These are phyloP conservation scores for Euura saliciscinereae DNA, from an alignment of 1,140 invertebrate species.

Conservation along the genomic window DNA sequence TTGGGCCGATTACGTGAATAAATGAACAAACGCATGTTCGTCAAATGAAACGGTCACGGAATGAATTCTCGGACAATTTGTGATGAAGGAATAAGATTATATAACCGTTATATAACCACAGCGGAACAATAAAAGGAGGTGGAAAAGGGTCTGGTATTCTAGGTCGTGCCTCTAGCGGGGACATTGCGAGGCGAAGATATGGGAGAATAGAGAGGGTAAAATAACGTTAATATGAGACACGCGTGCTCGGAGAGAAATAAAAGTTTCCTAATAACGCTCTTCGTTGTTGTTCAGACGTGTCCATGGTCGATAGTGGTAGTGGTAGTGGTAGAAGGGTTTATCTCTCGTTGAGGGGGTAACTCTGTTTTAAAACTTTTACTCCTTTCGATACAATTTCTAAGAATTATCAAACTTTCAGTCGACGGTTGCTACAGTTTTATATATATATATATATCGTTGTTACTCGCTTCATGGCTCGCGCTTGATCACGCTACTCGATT, in stretches of 20 bases:
- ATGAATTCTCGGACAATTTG: neutral
- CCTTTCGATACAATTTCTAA: slow-evolving; percentile 10
- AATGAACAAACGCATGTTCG: too few species aligned
- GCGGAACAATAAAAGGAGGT: neutral
- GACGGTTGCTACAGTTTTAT: neutral
- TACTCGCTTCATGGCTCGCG: neutral
- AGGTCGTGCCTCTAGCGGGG: too few species aligned
- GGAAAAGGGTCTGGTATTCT: too few species aligned
- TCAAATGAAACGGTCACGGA: too few species aligned
- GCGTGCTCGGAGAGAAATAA: slow-evolving; percentile 12
- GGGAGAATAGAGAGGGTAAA: too few species aligned
- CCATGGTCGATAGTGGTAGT: too few species aligned
- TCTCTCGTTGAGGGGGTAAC: neutral
- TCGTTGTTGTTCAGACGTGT: neutral
- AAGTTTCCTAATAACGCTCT: slow-evolving; percentile 11
- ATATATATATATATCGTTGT: neutral
- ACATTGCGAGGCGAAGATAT: too few species aligned
- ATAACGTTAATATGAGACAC: slow-evolving; percentile 12
- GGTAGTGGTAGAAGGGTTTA: neutral
- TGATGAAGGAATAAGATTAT: neutral
- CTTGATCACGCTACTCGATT: neutral
- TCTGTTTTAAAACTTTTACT: slow-evolving; percentile 5
- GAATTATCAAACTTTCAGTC: slow-evolving; percentile 8
- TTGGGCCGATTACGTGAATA: too few species aligned
- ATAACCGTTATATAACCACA: neutral